Base-by-base conservation (phyloP, 2,888 invertebrate genomes). In the Epistrophe eligans region DNA sequence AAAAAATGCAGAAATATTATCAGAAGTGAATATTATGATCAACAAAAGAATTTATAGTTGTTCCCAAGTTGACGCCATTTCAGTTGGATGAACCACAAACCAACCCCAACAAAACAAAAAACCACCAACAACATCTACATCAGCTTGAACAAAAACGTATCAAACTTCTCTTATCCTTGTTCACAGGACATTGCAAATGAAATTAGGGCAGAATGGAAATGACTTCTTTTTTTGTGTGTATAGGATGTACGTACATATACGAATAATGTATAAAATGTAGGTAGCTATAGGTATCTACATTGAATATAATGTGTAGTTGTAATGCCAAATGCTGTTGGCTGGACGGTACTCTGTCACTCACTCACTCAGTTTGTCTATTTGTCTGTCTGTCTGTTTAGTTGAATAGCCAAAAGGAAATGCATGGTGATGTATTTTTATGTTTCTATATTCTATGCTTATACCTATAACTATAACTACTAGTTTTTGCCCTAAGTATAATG, bases 151-250 rank as follows among this genome's bases (percentile, higher is more conserved):
- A 50, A 52, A 15, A 52, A 52, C 52, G 13, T 7, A 64, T 48
- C 57, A 13, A 13, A n/a, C 24, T n/a, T 24, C 15, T 32, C 19
- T 17, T 72, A 67, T 73, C 73, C 79, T 73, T 73, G 70, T 64
- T 64, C 43, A 71, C 45, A 84, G 79, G 84, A 84, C 72, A 79
- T 79, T 71, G 58, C 79, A 79, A 79, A 84, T 84, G 74, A 79
- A 84, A 79, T 84, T 79, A 79, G 79, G 79, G 38, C 74, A 58
- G 70, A 84, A 79, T 84, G 74, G 58, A 71, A 84, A 79, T 79
- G 74, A 74, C 60, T 84, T 17, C 76, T 58, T 79, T 17, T 76
- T 50, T 48, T 48, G 5, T 64, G n/a, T 66, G 11, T 35, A 11
- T 35, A 32, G n/a, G n/a, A 57, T 17, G 45, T 64, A n/a, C 11